Evolutionary conservation across 2,113 vertebrate species (phyloP).

Genomic region (Muscicapa adusta): DNA sequence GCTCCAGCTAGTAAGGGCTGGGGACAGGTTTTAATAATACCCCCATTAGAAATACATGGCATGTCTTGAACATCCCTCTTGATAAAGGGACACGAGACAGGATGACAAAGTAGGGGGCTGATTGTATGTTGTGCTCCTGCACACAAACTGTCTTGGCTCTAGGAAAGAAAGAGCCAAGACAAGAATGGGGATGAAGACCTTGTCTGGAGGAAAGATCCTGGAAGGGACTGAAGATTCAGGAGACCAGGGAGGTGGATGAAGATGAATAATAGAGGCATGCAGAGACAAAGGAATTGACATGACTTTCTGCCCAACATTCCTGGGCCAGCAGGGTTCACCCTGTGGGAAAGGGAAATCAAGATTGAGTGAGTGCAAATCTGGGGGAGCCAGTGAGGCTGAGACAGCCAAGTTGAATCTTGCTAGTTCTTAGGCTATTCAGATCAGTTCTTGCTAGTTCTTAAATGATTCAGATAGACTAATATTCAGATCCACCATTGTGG

Average conservation of each 20-base stretch:
- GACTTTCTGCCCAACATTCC: not conserved
- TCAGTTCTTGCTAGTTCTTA: no score
- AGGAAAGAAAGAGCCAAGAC: not conserved
- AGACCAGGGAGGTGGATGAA: not conserved
- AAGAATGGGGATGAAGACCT: not conserved
- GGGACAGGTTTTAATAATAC: not conserved
- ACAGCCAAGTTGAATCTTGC: not conserved
- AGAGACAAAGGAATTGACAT: not conserved
- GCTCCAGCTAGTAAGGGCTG: not conserved
- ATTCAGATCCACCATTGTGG: no score
- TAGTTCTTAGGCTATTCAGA: no score
- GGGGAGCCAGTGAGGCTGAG: not conserved
- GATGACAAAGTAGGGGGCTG: not conserved
- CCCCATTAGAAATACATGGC: not conserved
- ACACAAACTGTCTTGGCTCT: not conserved
- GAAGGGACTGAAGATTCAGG: not conserved
- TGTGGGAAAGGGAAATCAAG: accelerated
- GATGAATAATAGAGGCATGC: not conserved
- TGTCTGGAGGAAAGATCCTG: not conserved
- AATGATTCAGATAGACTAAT: no score
- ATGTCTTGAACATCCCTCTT: not conserved
- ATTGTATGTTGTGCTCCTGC: not conserved
- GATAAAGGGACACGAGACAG: not conserved
- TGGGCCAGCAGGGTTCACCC: not conserved
- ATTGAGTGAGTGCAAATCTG: accelerated